Conservation (phyloP, 2,113 vertebrate species). For the Naja naja region DNA sequence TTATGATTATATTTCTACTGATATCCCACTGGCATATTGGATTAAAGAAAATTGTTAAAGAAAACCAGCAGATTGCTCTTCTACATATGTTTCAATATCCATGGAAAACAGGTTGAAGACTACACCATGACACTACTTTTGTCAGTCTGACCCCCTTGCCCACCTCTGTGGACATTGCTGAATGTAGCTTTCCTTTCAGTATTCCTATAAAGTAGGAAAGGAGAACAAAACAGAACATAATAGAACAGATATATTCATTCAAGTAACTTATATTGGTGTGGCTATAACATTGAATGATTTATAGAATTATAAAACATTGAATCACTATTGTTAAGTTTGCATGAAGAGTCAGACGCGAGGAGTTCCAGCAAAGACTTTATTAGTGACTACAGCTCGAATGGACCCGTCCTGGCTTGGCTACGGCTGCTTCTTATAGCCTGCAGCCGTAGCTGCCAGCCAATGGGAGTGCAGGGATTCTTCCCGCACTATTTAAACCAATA, state of each 20-base stretch:
- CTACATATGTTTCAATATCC: neutral
- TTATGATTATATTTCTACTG: neutral
- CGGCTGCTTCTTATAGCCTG: too few species aligned
- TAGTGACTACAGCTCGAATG: too few species aligned
- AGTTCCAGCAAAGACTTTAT: too few species aligned
- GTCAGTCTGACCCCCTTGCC: neutral
- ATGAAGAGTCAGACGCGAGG: too few species aligned
- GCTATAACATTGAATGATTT: too few species aligned
- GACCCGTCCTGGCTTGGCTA: too few species aligned
- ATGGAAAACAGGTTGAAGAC: neutral
- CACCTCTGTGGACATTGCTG: neutral
- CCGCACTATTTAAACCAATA: too few species aligned
- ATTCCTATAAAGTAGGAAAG: neutral
- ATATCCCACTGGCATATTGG: neutral
- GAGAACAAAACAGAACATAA: neutral
- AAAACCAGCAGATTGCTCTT: neutral
- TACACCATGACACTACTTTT: neutral
- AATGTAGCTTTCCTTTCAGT: neutral
- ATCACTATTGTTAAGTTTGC: too few species aligned
- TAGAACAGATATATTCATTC: neutral
- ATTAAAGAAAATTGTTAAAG: neutral
- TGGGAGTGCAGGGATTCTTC: too few species aligned
- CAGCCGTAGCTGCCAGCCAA: too few species aligned
- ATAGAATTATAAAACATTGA: too few species aligned
- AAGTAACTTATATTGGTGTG: neutral